Evolutionary conservation across 2,113 vertebrate species (phyloP).

Genomic region (Lepus timidus): DNA sequence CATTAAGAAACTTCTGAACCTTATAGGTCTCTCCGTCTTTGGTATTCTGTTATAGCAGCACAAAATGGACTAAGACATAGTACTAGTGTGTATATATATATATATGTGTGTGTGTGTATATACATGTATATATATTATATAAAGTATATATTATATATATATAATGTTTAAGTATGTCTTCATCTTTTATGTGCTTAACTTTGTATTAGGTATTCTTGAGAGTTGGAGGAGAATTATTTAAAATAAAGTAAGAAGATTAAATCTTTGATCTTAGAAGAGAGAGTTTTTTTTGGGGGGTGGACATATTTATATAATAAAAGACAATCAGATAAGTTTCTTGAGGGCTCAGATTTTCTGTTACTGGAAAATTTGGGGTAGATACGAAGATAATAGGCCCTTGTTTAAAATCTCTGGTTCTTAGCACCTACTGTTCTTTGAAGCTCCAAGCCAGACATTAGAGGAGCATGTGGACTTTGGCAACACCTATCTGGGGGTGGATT

Average conservation of each 20-base stretch:
- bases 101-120: no score
- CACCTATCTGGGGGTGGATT: neutral
- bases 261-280: neutral
- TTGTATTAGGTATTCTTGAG: slow-evolving; percentile 13
- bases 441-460: neutral
- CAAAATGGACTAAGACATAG: neutral
- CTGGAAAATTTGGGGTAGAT: neutral
- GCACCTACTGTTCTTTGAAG: neutral
- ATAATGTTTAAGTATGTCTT: neutral
- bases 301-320: neutral
- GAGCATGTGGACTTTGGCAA: no score
- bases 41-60: neutral
- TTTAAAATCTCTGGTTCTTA: neutral
- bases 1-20: neutral
- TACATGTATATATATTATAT: no score
- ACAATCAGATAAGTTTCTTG: neutral
- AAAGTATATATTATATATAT: no score
- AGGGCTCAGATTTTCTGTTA: neutral
- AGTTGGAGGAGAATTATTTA: neutral
- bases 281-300: neutral
- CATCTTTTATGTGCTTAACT: neutral
- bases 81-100: neutral
- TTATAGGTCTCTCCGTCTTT: neutral
- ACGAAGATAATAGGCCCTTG: neutral
- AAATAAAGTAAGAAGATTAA: neutral